These are phyloP conservation scores for Narcine bancroftii DNA, from an alignment of 2,113 vertebrate species.

Conservation along the genomic window DNA sequence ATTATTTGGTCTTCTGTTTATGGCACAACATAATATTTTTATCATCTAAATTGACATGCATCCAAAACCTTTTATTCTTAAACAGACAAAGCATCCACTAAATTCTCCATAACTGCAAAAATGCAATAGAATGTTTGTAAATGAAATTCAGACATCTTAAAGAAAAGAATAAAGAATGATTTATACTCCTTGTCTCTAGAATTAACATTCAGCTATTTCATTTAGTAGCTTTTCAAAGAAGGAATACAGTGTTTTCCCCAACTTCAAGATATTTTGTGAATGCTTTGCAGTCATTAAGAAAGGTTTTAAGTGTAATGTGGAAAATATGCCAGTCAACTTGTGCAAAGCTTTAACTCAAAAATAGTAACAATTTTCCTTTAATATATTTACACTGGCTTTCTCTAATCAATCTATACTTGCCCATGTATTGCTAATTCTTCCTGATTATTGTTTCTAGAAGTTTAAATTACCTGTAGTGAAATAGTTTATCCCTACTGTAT, in stretches of 20 bases:
- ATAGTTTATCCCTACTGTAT: no score
- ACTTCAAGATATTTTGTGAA: background rate
- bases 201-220: background rate
- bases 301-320: background rate
- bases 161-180: background rate
- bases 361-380: background rate
- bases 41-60: background rate
- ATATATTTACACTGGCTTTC: no score
- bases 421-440: no score
- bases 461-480: no score
- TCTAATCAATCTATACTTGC: no score
- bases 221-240: background rate
- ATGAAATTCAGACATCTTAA: background rate
- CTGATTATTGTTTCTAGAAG: no score
- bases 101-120: background rate
- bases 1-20: background rate
- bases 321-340: background rate
- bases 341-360: background rate
- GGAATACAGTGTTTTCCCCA: background rate
- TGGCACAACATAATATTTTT: background rate
- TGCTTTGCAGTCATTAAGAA: background rate
- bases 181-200: background rate
- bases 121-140: background rate
- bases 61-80: background rate
- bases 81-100: background rate